Evolutionary conservation across 35 echinoderm and acorn worm species (phyloP).

Genomic region (Heliocidaris erythrogramma): DNA sequence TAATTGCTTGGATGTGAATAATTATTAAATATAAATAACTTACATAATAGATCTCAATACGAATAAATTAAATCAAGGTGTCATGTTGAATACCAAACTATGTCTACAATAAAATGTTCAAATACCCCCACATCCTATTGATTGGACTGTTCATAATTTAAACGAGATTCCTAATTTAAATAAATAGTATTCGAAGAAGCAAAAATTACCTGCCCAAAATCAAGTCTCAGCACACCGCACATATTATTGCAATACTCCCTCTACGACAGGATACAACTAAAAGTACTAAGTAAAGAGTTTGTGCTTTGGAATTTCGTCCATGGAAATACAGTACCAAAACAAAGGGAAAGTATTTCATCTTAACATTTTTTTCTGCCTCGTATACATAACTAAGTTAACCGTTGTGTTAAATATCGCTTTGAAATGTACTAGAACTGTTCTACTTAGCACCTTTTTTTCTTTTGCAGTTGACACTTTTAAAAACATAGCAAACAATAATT

Average conservation of each 20-base stretch:
- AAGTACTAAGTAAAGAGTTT: background rate
- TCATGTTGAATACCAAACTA: slow-evolving; percentile 18
- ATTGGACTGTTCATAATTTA: background rate
- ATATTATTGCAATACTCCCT: slow-evolving; percentile 18
- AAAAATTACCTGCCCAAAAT: background rate
- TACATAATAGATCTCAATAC: slow-evolving; percentile 8
- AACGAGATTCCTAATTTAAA: background rate
- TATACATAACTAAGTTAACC: background rate
- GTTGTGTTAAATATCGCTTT: background rate
- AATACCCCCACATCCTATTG: background rate
- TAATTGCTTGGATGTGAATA: background rate
- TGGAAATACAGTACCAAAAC: background rate
- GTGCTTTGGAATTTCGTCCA: background rate
- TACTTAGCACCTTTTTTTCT: background rate
- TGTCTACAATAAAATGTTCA: background rate
- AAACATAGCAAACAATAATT: slow-evolving; percentile 12
- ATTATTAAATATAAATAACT: background rate
- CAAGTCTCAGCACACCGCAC: background rate
- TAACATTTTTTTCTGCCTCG: background rate
- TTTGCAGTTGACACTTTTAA: background rate
- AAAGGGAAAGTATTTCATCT: background rate
- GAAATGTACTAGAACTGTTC: background rate
- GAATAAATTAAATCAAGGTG: slow-evolving; percentile 1
- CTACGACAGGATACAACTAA: background rate
- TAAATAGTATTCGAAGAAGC: background rate